Percentiles rank a stretch among this genome's conserved stretches.
Conservation (phyloP, 2,113 vertebrate species). For the Sakesphorus luctuosus region DNA sequence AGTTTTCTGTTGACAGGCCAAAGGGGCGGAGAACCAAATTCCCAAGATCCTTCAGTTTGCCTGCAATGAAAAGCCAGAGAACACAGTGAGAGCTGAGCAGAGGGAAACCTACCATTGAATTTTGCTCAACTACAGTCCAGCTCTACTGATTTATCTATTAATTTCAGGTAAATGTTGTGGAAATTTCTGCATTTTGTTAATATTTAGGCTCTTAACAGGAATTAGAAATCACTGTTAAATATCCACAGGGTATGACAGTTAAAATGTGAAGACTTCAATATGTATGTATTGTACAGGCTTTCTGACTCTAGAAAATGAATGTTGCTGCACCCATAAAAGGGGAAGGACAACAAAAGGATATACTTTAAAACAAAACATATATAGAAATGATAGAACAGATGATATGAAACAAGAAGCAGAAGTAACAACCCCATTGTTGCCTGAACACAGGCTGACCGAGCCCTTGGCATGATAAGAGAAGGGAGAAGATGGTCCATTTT, state of each 20-base stretch:
- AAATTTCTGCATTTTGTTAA: background rate
- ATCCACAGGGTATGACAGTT: background rate
- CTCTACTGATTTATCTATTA: background rate
- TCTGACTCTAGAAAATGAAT: background rate
- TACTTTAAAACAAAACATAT: background rate
- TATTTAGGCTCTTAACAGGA: background rate
- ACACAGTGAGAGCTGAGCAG: background rate
- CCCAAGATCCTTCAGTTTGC: constrained; percentile 95
- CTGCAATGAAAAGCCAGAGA: constrained; percentile 69
- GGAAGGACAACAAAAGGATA: too few relatives aligned
- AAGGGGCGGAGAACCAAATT: constrained; percentile 95
- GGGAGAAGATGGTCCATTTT: background rate
- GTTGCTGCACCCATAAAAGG: background rate
- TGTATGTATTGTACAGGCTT: background rate
- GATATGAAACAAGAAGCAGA: background rate
- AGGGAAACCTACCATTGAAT: background rate
- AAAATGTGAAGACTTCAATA: background rate
- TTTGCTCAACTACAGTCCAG: background rate
- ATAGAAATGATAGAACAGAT: background rate
- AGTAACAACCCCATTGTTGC: background rate
- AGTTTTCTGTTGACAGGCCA: constrained; percentile 95
- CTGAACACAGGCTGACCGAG: background rate
- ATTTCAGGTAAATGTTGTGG: background rate
- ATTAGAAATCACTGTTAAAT: background rate
- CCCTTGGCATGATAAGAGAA: background rate